Evolutionary conservation across 2,888 invertebrate genomes (phyloP).

Genomic region (Polydrusus tereticollis): DNA sequence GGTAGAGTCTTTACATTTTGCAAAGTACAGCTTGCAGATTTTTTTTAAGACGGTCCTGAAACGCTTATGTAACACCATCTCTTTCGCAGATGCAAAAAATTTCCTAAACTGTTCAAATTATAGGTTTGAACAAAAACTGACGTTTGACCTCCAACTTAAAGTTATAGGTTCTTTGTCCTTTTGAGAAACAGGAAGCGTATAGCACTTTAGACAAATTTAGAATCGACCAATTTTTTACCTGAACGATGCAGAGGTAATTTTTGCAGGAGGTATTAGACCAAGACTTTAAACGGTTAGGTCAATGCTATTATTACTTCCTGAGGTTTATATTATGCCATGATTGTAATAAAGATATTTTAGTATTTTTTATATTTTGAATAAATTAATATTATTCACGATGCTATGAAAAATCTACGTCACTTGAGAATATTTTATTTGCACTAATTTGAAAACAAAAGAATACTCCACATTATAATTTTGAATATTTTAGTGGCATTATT

Average conservation of each 20-base stretch:
- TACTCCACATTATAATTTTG: too few relatives aligned
- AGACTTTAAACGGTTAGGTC: constrained; percentile 16
- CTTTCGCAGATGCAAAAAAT: not conserved
- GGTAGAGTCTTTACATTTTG: too few relatives aligned
- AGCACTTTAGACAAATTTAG: constrained; percentile 10
- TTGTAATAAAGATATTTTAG: not conserved
- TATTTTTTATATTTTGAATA: too few relatives aligned
- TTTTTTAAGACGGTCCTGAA: too few relatives aligned
- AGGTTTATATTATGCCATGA: not conserved
- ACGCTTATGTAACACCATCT: not conserved
- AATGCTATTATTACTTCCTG: constrained; percentile 7
- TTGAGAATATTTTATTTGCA: too few relatives aligned
- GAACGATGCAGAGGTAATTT: constrained; percentile 34
- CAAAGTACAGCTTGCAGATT: too few relatives aligned
- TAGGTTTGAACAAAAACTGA: constrained; percentile 16
- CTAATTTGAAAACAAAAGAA: too few relatives aligned
- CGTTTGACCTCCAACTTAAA: constrained; percentile 32
- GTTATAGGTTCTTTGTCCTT: constrained; percentile 40
- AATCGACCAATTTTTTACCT: constrained; percentile 19
- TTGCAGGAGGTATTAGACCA: constrained; percentile 27
- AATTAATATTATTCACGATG: too few relatives aligned
- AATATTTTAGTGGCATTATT: too few relatives aligned
- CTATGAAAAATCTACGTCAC: too few relatives aligned
- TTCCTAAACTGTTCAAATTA: not conserved
- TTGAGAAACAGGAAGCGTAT: constrained; percentile 27